Conservation (phyloP, 2,888 invertebrate species). For the Andrena marginata region DNA sequence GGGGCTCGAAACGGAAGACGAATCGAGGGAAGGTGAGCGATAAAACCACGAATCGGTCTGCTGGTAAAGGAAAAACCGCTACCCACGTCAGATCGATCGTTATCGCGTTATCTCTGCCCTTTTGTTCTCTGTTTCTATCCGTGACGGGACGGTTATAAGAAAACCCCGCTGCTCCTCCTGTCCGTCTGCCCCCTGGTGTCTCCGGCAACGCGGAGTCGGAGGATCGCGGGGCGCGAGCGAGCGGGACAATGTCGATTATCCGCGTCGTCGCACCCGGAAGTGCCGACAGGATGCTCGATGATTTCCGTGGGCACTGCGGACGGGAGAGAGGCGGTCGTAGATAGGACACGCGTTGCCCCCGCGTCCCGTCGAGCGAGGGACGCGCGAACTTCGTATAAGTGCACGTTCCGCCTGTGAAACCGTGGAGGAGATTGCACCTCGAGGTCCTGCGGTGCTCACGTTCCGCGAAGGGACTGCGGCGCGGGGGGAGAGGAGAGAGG, state of each 20-base stretch:
- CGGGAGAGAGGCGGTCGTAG: slow-evolving; percentile 2
- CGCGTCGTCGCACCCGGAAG: slow-evolving; percentile 78
- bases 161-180: slow-evolving; percentile 22
- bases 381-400: slow-evolving; percentile 73
- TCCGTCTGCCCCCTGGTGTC: slow-evolving; percentile 34
- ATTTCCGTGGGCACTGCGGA: slow-evolving; percentile 65
- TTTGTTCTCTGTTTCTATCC: slow-evolving; percentile 31
- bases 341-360: slow-evolving; percentile 43
- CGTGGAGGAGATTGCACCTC: slow-evolving; percentile 75
- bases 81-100: slow-evolving; percentile 27
- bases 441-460: slow-evolving; percentile 64
- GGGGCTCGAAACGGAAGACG: not conserved
- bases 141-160: slow-evolving; percentile 17
- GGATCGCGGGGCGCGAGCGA: slow-evolving; percentile 24
- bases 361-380: slow-evolving; percentile 31
- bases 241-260: slow-evolving; percentile 76
- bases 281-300: slow-evolving; percentile 64
- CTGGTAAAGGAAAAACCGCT: not conserved
- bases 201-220: not conserved
- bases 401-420: slow-evolving; percentile 70
- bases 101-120: slow-evolving; percentile 33
- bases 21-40: slow-evolving; percentile 8
- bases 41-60: not conserved
- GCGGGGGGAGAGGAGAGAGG: slow-evolving; percentile 15
- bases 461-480: slow-evolving; percentile 39